A percentile compares a stretch with the other conserved stretches of the same genome.
Conservation (phyloP, 1,140 invertebrate species). For the Phthorimaea operculella region DNA sequence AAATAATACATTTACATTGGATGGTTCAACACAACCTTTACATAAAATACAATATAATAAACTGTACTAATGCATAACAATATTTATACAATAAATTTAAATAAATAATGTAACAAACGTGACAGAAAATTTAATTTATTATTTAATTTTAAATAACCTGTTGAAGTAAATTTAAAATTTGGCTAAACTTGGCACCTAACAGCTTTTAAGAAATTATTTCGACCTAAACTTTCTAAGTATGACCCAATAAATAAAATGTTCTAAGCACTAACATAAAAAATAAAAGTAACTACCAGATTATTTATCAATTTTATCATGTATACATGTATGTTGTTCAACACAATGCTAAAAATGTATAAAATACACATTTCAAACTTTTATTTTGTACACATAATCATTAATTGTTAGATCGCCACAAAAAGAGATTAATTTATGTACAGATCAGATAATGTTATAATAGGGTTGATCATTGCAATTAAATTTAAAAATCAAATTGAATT, state of each 20-base stretch:
- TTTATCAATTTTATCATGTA: not conserved
- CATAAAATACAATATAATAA: conserved; percentile 50
- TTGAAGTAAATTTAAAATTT: conserved; percentile 21
- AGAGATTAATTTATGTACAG: conserved; percentile 2
- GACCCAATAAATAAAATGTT: conserved; percentile 40
- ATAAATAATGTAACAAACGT: conserved; percentile 33
- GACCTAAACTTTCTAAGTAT: conserved; percentile 34
- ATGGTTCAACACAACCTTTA: conserved; percentile 44
- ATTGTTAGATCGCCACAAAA: not conserved
- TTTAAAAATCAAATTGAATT: not conserved
- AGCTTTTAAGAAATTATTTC: conserved; percentile 26
- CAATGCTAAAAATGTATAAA: not conserved
- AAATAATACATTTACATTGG: conserved; percentile 31
- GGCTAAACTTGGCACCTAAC: conserved; percentile 52
- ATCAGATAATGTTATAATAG: not conserved
- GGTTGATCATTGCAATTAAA: not conserved
- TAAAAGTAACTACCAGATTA: not conserved
- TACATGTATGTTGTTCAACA: not conserved
- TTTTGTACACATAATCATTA: not conserved
- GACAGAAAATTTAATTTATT: conserved; percentile 7
- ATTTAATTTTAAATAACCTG: not conserved
- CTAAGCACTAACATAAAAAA: conserved; percentile 6
- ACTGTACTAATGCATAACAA: conserved; percentile 37
- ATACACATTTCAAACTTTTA: conserved; percentile 1
- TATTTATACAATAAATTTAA: conserved; percentile 25